Evolutionary conservation across 1,140 invertebrate species (phyloP), one percentile per base, ranked within the genome.

Genomic region (Bradynema listronoti): DNA sequence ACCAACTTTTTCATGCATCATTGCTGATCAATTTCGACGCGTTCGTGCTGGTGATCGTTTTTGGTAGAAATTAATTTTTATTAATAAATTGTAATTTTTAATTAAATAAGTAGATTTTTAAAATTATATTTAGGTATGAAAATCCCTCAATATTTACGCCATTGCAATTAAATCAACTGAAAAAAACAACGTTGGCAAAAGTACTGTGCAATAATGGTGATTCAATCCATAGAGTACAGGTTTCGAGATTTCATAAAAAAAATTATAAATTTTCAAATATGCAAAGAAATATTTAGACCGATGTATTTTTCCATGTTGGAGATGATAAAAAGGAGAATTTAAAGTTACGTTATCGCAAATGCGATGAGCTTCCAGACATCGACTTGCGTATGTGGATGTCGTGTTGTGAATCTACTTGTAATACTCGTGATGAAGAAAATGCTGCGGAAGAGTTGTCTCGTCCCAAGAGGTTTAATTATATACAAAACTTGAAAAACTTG

Each of bases 91-190:
- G 36, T 19, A 39, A n/a, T n/a, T n/a, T n/a, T n/a, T n/a, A n/a
- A n/a, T n/a, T n/a, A n/a, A n/a, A n/a, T n/a, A n/a, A n/a, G n/a
- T n/a, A n/a, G n/a, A n/a, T n/a, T n/a, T n/a, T n/a, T n/a, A n/a
- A n/a, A n/a, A n/a, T n/a, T n/a, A 55, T 14, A 16, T 16, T 94
- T 76, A 97, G 88, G 86, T 94, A 95, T 78, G 91, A 97, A 80
- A 92, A 88, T 80, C 86, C 87, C 1, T 83, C 85, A 0, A 83
- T 86, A 0, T 97, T 97, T 71, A 86, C 84, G 59, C 83, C 85
- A 14, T 50, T 76, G 33, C 88, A 90, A 80, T 72, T 89, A 42
- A 71, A 81, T 43, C 84, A 88, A 79, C 83, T 90, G 30, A 83
- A 85, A 50, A 88, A 87, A 68, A 80, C 82, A 0, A 83, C 85